Evolutionary conservation across 2,888 invertebrate genomes (phyloP), one percentile per base, ranked within the genome.

Genomic region (Drosophila maculinotata): DNA sequence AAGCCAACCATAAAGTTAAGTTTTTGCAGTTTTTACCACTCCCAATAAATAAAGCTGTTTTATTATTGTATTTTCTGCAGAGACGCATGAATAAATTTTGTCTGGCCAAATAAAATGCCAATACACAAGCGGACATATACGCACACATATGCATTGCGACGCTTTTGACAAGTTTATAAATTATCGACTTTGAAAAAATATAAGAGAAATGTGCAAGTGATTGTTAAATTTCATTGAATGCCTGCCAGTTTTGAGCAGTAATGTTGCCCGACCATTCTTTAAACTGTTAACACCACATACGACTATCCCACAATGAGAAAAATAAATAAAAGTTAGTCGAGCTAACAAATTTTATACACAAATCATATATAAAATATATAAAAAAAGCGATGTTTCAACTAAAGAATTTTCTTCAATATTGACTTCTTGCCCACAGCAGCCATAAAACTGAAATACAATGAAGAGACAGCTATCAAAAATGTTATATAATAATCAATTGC

Each of bases 131-230:
- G 51, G 17, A 30, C 20, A 28, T 26, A 49, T 28, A 44, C 45
- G 20, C 12, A 26, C n/a, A 41, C 25, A 52, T 30, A 31, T 41
- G 53, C 41, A 59, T n/a, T 28, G 47, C 42, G n/a, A 30, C 35
- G 58, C 69, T 56, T 60, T 75, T 75, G 75, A 75, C 76, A 75
- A 75, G 59, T 76, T 76, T 59, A 75, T 76, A 76, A 76, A 75
- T 75, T 76, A 76, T 75, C 65, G 59, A 48, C 65, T 30, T 52
- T 44, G 49, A 36, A 45, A 52, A 45, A 44, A 23, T 26, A 23
- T 25, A 36, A 25, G 25, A 20, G 44, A 67, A 70, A 62, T 56
- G 38, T 75, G 41, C 62, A 76, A 44, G 42, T 59, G 71, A 76
- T 72, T 65, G 75, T 71, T 69, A 62, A 73, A 64, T 68, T 68